These are phyloP conservation scores for Atta cephalotes DNA, from an alignment of 1,140 invertebrate genomes.

Conservation along the genomic window DNA sequence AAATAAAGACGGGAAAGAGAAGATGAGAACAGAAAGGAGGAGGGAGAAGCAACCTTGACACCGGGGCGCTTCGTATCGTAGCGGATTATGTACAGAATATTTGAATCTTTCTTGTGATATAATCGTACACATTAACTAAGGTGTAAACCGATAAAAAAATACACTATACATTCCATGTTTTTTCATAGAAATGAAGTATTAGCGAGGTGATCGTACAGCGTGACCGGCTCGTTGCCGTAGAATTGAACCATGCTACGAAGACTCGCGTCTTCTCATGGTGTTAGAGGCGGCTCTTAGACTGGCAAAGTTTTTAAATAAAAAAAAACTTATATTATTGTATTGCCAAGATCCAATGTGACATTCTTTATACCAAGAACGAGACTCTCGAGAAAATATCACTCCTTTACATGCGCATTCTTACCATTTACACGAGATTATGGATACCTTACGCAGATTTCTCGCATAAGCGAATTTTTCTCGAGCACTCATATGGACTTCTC, in stretches of 20 bases:
- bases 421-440: slow-evolving; percentile 22
- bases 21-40: neutral
- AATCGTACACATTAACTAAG: slow-evolving; percentile 84
- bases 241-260: slow-evolving; percentile 19
- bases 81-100: slow-evolving; percentile 85
- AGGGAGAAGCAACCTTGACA: slow-evolving; percentile 25
- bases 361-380: neutral
- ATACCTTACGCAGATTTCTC: slow-evolving; percentile 24
- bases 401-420: slow-evolving; percentile 28
- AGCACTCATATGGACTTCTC: neutral
- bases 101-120: slow-evolving; percentile 87
- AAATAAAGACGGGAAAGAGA: slow-evolving; percentile 65
- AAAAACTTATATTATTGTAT: neutral
- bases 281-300: slow-evolving; percentile 49
- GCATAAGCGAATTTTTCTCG: neutral
- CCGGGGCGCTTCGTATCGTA: slow-evolving; percentile 80
- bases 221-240: slow-evolving; percentile 38
- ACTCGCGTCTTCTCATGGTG: slow-evolving; percentile 31
- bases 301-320: slow-evolving; percentile 16
- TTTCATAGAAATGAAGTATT: slow-evolving; percentile 79
- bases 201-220: slow-evolving; percentile 55
- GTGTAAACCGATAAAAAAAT: slow-evolving; percentile 76
- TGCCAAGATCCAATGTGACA: slow-evolving; percentile 19
- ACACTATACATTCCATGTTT: slow-evolving; percentile 84
- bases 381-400: neutral